Conservation (phyloP, 1,140 invertebrate species). For the Diuraphis noxia region DNA sequence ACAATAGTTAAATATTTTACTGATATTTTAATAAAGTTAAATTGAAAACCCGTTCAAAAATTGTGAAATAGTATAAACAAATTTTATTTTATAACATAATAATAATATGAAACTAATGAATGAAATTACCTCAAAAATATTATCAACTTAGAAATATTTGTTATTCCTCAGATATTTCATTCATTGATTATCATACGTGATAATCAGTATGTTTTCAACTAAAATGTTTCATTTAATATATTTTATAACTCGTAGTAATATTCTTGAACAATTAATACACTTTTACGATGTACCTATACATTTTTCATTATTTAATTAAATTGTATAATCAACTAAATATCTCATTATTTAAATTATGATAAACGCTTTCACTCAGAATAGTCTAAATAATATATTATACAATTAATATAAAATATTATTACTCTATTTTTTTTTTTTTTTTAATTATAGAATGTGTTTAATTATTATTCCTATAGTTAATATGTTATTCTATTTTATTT, state of each 20-base stretch:
- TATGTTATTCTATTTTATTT: not conserved
- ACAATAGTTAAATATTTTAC: too few relatives aligned
- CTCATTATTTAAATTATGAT: not conserved
- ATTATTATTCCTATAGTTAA: not conserved
- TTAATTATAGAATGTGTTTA: not conserved
- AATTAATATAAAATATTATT: too few relatives aligned
- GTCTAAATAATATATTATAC: too few relatives aligned
- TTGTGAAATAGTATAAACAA: not conserved
- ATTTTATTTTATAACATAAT: not conserved
- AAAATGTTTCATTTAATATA: not conserved
- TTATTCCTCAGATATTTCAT: not conserved
- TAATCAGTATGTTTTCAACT: not conserved
- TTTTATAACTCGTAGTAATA: not conserved
- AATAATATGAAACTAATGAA: not conserved
- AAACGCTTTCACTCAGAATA: too few relatives aligned
- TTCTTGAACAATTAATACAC: not conserved
- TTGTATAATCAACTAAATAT: not conserved
- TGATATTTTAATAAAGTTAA: not conserved
- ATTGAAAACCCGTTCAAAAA: not conserved
- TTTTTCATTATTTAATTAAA: not conserved
- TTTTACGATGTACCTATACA: not conserved
- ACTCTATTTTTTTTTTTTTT: too few relatives aligned
- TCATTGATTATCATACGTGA: not conserved
- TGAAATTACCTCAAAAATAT: not conserved
- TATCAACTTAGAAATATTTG: not conserved